Evolutionary conservation across 1,140 invertebrate species (phyloP).

Genomic region (Thaumatotibia leucotreta): DNA sequence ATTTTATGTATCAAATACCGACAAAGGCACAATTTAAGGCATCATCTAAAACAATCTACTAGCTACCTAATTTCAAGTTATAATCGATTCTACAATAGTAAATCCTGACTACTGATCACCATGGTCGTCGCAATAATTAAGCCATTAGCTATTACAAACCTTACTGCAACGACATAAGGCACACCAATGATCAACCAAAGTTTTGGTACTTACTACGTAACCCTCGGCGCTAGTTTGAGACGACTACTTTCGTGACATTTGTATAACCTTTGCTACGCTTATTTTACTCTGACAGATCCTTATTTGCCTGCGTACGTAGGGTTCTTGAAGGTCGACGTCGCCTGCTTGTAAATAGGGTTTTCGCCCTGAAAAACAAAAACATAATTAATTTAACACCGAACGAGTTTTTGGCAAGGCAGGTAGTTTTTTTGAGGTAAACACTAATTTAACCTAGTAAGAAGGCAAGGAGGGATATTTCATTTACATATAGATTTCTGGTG

Average conservation of each 20-base stretch:
- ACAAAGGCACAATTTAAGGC: slow-evolving; percentile 15
- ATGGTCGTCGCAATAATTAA: background rate
- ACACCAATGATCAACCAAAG: background rate
- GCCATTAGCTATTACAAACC: background rate
- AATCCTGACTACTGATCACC: slow-evolving; percentile 3
- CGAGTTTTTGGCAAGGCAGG: no score
- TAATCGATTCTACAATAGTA: background rate
- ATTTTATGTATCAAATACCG: background rate
- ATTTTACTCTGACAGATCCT: slow-evolving; percentile 16
- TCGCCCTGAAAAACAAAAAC: slow-evolving; percentile 88
- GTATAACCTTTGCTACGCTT: background rate
- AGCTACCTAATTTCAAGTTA: background rate
- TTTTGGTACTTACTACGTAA: background rate
- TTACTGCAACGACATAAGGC: background rate
- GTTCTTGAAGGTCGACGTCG: slow-evolving; percentile 99
- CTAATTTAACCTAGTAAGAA: no score
- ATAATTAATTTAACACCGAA: no score
- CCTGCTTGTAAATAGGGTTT: slow-evolving; percentile 99
- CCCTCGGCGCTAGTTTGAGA: background rate
- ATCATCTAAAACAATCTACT: slow-evolving; percentile 7
- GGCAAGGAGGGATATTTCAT: no score
- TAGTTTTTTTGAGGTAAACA: no score
- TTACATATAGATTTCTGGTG: no score
- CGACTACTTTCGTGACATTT: background rate
- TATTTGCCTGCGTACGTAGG: slow-evolving; percentile 93